These are phyloP conservation scores for Pantherophis vulpinus DNA, from an alignment of 2,797 vertebrate species.

Conservation along the genomic window DNA sequence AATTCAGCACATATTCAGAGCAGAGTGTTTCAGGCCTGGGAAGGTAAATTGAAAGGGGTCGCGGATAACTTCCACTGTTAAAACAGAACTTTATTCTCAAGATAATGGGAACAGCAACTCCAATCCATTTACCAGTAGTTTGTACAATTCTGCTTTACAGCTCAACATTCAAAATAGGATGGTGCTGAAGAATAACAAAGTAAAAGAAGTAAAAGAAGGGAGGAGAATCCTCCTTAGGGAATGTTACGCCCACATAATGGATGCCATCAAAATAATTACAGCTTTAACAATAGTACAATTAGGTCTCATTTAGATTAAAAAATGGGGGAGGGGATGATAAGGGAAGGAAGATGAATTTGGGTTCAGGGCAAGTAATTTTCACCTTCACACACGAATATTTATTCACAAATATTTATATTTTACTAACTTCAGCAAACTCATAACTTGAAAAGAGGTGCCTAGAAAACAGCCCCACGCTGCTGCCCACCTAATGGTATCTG, in stretches of 20 bases:
- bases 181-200: not conserved
- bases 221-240: not conserved
- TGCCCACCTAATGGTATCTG: not conserved
- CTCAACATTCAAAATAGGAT: not conserved
- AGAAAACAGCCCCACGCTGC: not conserved
- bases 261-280: not conserved
- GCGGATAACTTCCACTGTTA: not conserved
- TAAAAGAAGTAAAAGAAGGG: not conserved
- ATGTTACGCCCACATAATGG: not conserved
- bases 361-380: not conserved
- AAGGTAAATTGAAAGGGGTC: not conserved
- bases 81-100: not conserved
- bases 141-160: not conserved
- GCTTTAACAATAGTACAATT: not conserved
- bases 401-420: not conserved
- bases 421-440: not conserved
- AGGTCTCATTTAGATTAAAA: not conserved
- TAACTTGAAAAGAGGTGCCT: not conserved
- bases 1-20: not conserved
- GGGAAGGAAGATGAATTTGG: not conserved
- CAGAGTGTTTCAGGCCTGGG: no score
- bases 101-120: not conserved
- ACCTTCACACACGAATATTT: not conserved
- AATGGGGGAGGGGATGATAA: not conserved
- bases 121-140: not conserved